Percentiles rank a stretch among this genome's conserved stretches.
Evolutionary conservation across 2,888 invertebrate genomes (phyloP).

Genomic region (Chrysodeixis includens): DNA sequence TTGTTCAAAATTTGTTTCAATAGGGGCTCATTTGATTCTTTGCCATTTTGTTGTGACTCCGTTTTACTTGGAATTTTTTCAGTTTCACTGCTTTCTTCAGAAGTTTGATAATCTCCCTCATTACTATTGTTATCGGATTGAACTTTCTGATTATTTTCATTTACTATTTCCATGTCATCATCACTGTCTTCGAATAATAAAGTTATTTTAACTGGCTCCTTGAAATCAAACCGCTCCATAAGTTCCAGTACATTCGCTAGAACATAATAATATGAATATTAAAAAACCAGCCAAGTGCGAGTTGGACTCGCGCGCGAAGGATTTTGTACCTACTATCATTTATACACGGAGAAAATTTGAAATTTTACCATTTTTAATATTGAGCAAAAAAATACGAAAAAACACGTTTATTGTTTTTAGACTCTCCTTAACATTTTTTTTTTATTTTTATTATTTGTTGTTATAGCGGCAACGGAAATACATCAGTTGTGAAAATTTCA

Average conservation of each 20-base stretch:
- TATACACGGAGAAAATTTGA: too few species aligned
- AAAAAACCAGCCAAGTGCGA: too few species aligned
- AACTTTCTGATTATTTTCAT: constrained; percentile 14
- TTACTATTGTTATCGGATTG: constrained; percentile 2
- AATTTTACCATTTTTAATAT: too few species aligned
- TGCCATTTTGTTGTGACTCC: background rate
- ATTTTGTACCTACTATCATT: too few species aligned
- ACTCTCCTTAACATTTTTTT: too few species aligned
- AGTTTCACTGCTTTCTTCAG: background rate
- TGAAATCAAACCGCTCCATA: constrained; percentile 66
- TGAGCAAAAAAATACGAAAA: too few species aligned
- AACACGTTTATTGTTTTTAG: too few species aligned
- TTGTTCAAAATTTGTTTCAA: constrained; percentile 3
- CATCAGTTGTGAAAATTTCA: too few species aligned
- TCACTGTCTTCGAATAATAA: constrained; percentile 63
- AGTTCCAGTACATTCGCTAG: constrained; percentile 50
- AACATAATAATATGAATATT: constrained; percentile 31
- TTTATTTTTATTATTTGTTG: too few species aligned
- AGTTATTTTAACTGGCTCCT: constrained; percentile 56
- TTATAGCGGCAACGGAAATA: too few species aligned
- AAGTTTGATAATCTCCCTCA: background rate
- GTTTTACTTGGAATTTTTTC: background rate
- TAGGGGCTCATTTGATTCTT: background rate
- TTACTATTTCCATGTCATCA: constrained; percentile 41
- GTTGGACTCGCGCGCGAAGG: too few species aligned